Evolutionary conservation across 2,797 vertebrate species (phyloP), one percentile per base, ranked within the genome.

Genomic region (Lacerta agilis): DNA sequence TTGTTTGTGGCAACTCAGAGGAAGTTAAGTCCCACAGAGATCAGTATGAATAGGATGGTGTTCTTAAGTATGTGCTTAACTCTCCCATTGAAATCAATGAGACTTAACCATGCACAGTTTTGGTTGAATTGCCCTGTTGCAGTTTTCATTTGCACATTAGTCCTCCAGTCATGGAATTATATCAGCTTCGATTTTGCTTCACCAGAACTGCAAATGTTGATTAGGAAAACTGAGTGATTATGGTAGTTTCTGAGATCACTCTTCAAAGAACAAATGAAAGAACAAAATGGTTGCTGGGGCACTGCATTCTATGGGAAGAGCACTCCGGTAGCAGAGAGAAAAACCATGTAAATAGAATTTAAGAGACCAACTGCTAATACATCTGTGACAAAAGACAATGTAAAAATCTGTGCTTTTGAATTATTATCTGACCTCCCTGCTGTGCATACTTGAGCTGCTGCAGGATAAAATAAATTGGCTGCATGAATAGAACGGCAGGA

Each of bases 391-490:
- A 94, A 94, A 94, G 87, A 88, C 92, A 93, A 83, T 87, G 88
- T 72, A 91, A 87, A 94, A 92, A 94, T 88, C 86, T 81, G 79
- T 91, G 89, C 89, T 90, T 94, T 91, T 91, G 91, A 94, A 94
- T 94, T 94, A 94, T 95, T 93, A 91, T 87, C 88, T 91, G 92
- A 94, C 92, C 91, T 94, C 84, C 93, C 92, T 82, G 90, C 91
- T 94, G 89, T 91, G 93, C 81, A 83, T 89, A 93, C 93, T 94
- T 87, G 41, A 90, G 86, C 73, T 89, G 88, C 92, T 93, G 88
- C 85, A 86, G 91, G 91, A 93, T 89, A 93, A 95, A 95, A 95
- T 95, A 95, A 96, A 96, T 93, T 89, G 92, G 78, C 91, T 86
- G 87, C 82, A 80, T 61, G 92, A 90, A 88, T 87, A 90, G 90